A percentile compares a stretch with the other conserved stretches of the same genome.
phyloP scores from a whole-genome alignment of 2,797 vertebrate genomes.

The Parauchenoglanis ngamensis region DNA sequence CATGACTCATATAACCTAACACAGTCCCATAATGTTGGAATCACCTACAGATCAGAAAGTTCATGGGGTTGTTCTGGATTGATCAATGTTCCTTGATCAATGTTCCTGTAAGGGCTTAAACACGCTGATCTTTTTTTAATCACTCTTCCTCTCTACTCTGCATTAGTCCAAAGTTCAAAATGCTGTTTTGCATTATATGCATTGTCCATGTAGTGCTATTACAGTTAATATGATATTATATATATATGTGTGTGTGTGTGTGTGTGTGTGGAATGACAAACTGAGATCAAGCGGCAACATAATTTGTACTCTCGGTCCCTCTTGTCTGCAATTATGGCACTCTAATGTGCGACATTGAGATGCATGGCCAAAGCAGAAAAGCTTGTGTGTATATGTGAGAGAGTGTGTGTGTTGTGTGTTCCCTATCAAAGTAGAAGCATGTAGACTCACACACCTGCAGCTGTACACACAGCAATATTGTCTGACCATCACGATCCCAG shows the following conservation, averaged over 20 bases:
- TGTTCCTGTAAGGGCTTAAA: neutral
- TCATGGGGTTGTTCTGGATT: neutral
- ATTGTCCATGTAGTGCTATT: neutral
- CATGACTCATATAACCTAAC: neutral
- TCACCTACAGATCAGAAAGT: neutral
- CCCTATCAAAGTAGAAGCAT: neutral
- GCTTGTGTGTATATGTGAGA: constrained; percentile 10
- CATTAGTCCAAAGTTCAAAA: neutral
- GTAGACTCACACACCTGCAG: neutral
- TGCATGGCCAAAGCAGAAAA: neutral
- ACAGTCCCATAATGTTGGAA: neutral
- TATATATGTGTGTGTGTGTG: neutral
- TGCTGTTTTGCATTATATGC: too few species aligned
- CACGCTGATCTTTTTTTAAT: neutral
- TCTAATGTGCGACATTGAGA: neutral
- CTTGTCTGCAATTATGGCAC: constrained; percentile 30
- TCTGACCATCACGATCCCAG: neutral
- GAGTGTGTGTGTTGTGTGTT: neutral
- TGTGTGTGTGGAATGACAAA: too few species aligned
- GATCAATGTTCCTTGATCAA: neutral
- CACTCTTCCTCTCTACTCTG: neutral
- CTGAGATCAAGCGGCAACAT: neutral
- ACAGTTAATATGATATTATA: neutral
- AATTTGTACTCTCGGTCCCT: neutral
- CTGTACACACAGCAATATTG: neutral